Conservation (phyloP, 2,797 vertebrate species). For the Chloroceryle amazona region DNA sequence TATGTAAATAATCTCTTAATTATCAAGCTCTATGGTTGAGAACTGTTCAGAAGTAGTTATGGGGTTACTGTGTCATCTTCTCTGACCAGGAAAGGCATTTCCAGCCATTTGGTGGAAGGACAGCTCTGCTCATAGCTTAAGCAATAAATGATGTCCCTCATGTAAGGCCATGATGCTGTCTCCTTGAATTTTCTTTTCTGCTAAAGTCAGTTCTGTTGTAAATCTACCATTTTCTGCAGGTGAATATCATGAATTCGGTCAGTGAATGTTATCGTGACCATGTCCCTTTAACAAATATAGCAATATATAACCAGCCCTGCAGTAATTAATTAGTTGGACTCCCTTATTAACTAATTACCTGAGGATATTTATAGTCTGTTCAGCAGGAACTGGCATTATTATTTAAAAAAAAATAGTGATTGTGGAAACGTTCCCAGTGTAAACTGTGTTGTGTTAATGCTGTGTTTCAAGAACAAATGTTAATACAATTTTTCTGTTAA, state of each 20-base stretch:
- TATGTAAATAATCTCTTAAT: background rate
- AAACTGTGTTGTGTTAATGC: background rate
- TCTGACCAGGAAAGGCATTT: background rate
- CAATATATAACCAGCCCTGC: background rate
- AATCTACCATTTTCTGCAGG: background rate
- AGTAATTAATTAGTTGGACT: slow-evolving; percentile 20
- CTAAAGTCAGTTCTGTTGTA: background rate
- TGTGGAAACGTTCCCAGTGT: background rate
- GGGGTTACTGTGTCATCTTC: background rate
- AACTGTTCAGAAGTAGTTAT: background rate
- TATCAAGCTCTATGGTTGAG: background rate
- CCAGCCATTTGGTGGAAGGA: background rate
- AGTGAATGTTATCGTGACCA: background rate
- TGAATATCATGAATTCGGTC: background rate
- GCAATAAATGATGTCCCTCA: background rate
- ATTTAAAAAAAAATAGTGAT: background rate
- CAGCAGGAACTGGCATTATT: background rate
- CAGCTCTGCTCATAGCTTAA: background rate
- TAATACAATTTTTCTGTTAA: background rate
- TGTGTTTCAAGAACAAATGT: background rate
- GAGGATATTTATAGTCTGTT: slow-evolving; percentile 33
- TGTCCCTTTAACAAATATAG: background rate
- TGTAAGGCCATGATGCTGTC: rapidly evolving
- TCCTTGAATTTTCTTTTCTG: background rate
- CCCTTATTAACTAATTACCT: slow-evolving; percentile 25